Evolutionary conservation across 2,888 invertebrate species (phyloP), one percentile per base, ranked within the genome.

Genomic region (Euclidia mi): DNA sequence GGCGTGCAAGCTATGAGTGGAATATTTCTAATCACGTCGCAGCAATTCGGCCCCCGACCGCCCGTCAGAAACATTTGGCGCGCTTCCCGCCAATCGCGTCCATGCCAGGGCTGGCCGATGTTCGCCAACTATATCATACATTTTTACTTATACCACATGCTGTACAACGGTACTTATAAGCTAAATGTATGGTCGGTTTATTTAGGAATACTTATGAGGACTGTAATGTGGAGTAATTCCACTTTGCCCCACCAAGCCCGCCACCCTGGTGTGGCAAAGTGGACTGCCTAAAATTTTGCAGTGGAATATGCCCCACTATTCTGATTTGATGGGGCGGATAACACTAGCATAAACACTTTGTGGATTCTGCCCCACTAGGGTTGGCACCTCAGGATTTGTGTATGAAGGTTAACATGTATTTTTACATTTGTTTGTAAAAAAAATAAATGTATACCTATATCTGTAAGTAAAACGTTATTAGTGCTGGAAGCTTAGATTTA

Each of bases 51-150:
- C 65, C 70, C 65, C 65, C 64, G 44, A 44, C 48, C 75, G 79
- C 81, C 74, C 80, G 86, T 90, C 89, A 85, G 82, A 77, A 89
- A 88, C 91, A 90, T 90, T 92, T 90, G 91, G 90, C 87, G 84
- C 70, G 79, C 78, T 87, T 89, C 87, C 87, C 90, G 79, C 72
- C 66, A 57, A 61, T 65, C 45, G 46, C 32, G 57, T 32, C 32
- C 9, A 81, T 6, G 82, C 83, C 87, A 68, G 89, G 86, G 57
- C 65, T 55, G 57, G 49, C 41, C 48, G 42, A 42, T 48, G 38
- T 42, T 46, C 31, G 46, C 37, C 40, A 49, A 50, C 57, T 63
- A 50, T 59, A 9, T 38, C 34, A 46, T 25, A 29, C n/a, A 37
- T 47, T 56, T 55, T 57, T 57, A 41, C n/a, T 17, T 34, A 20